A percentile compares a stretch with the other conserved stretches of the same genome.
Conservation (phyloP, 2,797 vertebrate species). For the Esox lucius region DNA sequence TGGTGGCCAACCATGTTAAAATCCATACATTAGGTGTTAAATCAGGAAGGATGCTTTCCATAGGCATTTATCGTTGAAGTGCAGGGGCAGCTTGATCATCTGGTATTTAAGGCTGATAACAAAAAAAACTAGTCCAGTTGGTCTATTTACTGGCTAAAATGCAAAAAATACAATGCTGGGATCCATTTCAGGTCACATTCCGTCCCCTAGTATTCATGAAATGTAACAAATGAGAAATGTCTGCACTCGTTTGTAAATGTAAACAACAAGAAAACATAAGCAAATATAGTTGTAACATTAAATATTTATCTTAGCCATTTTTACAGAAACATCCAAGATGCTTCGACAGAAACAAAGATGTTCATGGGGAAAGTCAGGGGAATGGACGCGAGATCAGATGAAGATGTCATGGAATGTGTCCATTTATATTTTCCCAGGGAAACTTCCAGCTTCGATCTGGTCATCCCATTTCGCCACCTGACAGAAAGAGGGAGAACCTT, state of each 20-base stretch:
- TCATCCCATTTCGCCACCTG: slow-evolving; percentile 60
- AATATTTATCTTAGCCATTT: slow-evolving; percentile 32
- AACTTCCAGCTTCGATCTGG: slow-evolving; percentile 43
- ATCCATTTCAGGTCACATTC: no score
- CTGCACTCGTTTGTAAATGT: neutral
- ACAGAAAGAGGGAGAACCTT: neutral
- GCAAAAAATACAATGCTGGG: no score
- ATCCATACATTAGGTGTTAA: neutral
- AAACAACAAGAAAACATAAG: neutral
- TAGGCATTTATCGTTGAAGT: neutral
- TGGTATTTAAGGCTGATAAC: no score
- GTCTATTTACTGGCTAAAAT: no score
- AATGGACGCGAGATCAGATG: neutral
- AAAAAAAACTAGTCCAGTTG: no score
- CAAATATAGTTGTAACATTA: neutral
- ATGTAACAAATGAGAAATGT: neutral
- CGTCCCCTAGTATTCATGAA: neutral
- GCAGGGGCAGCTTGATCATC: no score
- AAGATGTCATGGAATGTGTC: neutral
- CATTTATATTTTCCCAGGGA: slow-evolving; percentile 52
- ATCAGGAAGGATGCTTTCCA: neutral
- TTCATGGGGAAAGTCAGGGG: neutral
- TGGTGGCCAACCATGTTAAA: neutral
- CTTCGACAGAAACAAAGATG: slow-evolving; percentile 21
- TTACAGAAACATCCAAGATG: slow-evolving; percentile 27